Evolutionary conservation across 2,113 vertebrate genomes (phyloP).

Genomic region (Nettapus auritus): DNA sequence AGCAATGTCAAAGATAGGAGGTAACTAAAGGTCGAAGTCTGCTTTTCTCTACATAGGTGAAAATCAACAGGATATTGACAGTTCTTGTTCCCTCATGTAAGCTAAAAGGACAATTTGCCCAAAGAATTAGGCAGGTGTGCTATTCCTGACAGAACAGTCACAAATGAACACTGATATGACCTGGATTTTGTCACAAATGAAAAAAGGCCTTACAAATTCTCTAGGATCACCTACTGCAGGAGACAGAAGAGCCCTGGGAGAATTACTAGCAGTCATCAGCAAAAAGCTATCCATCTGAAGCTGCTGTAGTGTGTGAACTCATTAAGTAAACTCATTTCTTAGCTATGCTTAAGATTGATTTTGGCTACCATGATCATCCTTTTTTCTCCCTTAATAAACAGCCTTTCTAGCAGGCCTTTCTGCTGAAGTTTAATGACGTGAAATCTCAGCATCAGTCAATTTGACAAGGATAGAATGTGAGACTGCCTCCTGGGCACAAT

Average conservation of each 20-base stretch:
- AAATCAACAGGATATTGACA: not conserved
- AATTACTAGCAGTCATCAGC: not conserved
- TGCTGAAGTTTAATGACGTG: not conserved
- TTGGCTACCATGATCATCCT: not conserved
- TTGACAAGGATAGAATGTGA: slow-evolving; percentile 18
- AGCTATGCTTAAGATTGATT: not conserved
- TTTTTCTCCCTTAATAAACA: not conserved
- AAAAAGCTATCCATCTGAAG: not conserved
- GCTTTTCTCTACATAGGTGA: not conserved
- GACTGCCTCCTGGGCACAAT: not conserved
- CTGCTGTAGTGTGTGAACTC: not conserved
- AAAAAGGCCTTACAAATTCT: not conserved
- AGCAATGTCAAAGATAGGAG: not conserved
- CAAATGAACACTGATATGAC: not conserved
- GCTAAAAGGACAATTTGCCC: not conserved
- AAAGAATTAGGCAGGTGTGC: not conserved
- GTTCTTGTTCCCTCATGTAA: not conserved
- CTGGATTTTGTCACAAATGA: not conserved
- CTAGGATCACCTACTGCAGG: not conserved
- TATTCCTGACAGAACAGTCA: not conserved
- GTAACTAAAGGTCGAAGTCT: not conserved
- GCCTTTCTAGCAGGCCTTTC: not conserved
- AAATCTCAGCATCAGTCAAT: slow-evolving; percentile 5
- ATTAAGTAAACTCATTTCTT: slow-evolving; percentile 7
- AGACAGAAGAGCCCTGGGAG: not conserved